Conservation (phyloP, 1,140 invertebrate genomes). For the Temnothorax curvispinosus region DNA sequence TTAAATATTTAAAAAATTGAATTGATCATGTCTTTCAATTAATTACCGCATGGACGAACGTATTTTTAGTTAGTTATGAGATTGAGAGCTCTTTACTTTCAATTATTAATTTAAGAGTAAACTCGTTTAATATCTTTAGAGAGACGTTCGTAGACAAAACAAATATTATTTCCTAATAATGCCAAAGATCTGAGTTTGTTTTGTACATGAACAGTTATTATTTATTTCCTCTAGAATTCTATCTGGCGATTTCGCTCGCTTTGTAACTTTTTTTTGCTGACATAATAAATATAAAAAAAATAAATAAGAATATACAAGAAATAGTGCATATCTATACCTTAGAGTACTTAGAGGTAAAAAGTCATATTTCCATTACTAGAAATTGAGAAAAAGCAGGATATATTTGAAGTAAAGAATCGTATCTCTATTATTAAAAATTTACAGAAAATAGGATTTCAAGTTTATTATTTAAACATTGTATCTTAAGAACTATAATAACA, state of each 20-base stretch:
- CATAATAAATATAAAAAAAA: neutral
- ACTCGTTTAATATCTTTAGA: neutral
- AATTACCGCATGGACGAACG: no score
- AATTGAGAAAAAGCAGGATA: no score
- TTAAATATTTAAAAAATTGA: neutral
- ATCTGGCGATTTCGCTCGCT: neutral
- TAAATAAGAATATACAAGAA: neutral
- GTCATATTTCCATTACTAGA: no score
- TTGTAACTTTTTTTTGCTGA: neutral
- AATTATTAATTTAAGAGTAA: conserved; percentile 86
- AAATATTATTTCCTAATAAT: neutral
- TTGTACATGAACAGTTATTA: neutral
- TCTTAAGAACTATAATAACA: no score
- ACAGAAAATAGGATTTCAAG: no score
- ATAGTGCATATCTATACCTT: neutral
- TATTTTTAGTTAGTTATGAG: no score
- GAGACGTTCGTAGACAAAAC: neutral
- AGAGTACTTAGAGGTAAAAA: no score
- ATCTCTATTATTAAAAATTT: no score
- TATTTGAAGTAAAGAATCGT: no score
- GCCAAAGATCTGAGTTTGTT: neutral
- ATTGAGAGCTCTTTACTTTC: conserved; percentile 72
- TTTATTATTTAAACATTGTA: no score
- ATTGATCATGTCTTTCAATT: no score
- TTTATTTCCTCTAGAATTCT: neutral